A percentile compares a stretch with the other conserved stretches of the same genome.
Conservation (phyloP, 1,140 invertebrate species). For the Anoplolepis gracilipes region DNA sequence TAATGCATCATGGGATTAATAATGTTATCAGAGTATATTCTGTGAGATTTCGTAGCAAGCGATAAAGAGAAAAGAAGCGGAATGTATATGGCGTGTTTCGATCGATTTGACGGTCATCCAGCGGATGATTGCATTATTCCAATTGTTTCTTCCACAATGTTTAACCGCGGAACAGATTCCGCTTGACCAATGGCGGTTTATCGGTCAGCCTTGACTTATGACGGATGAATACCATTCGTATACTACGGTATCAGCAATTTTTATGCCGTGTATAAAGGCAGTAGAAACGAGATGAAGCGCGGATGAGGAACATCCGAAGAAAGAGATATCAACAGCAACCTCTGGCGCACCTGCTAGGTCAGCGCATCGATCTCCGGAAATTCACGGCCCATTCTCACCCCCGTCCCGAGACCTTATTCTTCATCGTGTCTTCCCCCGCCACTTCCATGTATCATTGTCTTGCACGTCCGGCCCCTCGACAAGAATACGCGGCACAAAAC, state of each 20-base stretch:
- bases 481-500: conserved; percentile 48
- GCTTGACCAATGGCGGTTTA: conserved; percentile 5
- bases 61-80: not conserved
- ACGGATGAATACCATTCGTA: conserved; percentile 39
- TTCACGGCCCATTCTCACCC: conserved; percentile 42
- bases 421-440: conserved; percentile 11
- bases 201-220: conserved; percentile 11
- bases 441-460: conserved; percentile 45
- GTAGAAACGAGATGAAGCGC: not conserved
- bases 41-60: not conserved
- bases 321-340: conserved; percentile 33
- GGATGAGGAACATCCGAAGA: conserved; percentile 4
- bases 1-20: conserved; percentile 25
- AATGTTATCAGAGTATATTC: not conserved
- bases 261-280: not conserved
- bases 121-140: conserved; percentile 38
- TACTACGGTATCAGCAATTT: conserved; percentile 39
- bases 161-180: conserved; percentile 40
- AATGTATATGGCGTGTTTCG: not conserved
- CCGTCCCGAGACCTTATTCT: conserved; percentile 13
- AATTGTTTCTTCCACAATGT: conserved; percentile 54
- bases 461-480: conserved; percentile 39
- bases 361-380: conserved; percentile 57
- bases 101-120: conserved; percentile 13
- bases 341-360: conserved; percentile 40